Evolutionary conservation across 2,888 invertebrate genomes (phyloP), one percentile per base, ranked within the genome.

Genomic region (Parthenolecanium corni): DNA sequence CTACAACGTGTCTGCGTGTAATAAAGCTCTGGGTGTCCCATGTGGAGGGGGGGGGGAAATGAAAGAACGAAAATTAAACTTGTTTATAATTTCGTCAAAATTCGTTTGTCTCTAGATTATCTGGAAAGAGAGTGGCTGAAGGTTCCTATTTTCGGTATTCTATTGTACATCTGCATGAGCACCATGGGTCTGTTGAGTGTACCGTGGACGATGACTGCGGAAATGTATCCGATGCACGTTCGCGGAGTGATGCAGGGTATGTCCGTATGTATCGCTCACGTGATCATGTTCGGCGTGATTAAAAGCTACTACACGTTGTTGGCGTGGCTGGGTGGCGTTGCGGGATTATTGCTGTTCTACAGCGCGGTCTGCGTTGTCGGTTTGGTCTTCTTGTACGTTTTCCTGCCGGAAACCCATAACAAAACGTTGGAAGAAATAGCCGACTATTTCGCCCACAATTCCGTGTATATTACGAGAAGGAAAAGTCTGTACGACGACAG

Each of bases 131-230:
- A 25, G 12, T 56, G 44, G 42, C 44, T 56, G 25, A 23, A 42
- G 56, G 56, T 56, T 56, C 62, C 62, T 49, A 62, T 62, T 51
- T 38, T 49, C 5, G 51, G 62, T 20, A 51, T 62, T 52, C 24
- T 62, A 16, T 25, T 62, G 9, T 62, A 62, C 70, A 80, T 81
- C 1, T 76, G 79, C 62, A 76, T 79, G 0, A 79, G 80, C 6
- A 80, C 81, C 78, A 74, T 80, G 46, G 81, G 81, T 1, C 72
- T 81, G 67, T 72, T 81, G 38, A 79, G 79, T 5, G 80, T 81
- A 21, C 81, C 81, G 0, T 81, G 81, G 81, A 81, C 80, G n/a
- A 80, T 81, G 80, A 81, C 80, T 1, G 81, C 81, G 0, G 81
- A 81, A 72, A 71, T 81, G 3, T 81, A 80, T 69, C 81, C 81